Percentiles rank a stretch among this genome's conserved stretches.
Conservation (phyloP, 2,113 vertebrate species). For the Triplophysa rosa region DNA sequence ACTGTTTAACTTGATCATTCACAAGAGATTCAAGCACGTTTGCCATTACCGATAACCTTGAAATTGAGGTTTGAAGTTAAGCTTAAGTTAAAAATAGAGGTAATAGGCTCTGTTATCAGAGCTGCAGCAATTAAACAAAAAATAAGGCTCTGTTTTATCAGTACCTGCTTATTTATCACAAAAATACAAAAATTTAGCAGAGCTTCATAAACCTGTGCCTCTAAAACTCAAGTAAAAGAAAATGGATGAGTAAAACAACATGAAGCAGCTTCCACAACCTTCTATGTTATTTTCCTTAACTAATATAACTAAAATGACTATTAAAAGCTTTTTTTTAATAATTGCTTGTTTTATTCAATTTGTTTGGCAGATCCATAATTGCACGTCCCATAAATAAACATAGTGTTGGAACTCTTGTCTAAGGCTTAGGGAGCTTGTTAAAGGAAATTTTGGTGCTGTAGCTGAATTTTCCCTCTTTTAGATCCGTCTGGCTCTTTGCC, state of each 20-base stretch:
- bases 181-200: too few relatives aligned
- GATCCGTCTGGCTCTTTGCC: constrained; percentile 35
- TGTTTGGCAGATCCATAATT: neutral
- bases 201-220: neutral
- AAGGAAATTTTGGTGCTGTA: too few relatives aligned
- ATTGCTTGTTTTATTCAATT: neutral
- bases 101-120: neutral
- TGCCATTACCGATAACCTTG: neutral
- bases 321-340: neutral
- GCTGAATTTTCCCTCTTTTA: too few relatives aligned
- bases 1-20: neutral
- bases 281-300: too few relatives aligned
- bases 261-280: neutral
- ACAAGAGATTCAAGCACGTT: neutral
- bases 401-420: constrained; percentile 18
- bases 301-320: too few relatives aligned
- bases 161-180: neutral
- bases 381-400: neutral
- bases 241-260: neutral
- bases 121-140: neutral
- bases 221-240: neutral
- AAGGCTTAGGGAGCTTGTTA: constrained; percentile 25
- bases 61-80: neutral
- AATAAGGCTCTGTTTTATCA: neutral
- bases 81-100: neutral